Evolutionary conservation across 1,140 invertebrate genomes (phyloP).

Genomic region (Anadara kagoshimensis): DNA sequence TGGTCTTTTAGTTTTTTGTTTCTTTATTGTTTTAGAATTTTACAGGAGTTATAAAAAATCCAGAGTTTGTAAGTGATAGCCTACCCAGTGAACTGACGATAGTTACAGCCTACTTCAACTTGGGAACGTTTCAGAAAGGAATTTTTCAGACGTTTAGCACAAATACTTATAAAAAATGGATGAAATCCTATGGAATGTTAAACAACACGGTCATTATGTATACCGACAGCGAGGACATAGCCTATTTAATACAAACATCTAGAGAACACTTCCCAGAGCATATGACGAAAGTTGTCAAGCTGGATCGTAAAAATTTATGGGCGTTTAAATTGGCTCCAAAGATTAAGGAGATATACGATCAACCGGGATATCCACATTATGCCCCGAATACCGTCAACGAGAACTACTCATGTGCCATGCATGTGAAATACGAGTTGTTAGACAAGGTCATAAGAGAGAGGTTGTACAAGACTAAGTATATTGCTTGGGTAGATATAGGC

Average conservation of each 20-base stretch:
- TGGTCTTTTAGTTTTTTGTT: no score
- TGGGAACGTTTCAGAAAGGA: conserved; percentile 55
- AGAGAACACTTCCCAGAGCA: conserved; percentile 36
- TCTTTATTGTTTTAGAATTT: no score
- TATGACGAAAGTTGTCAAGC: conserved; percentile 49
- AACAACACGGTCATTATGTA: conserved; percentile 56
- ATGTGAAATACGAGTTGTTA: conserved; percentile 66
- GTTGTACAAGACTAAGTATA: conserved; percentile 54
- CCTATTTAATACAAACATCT: conserved; percentile 21
- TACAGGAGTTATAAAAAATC: no score
- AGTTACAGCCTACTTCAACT: conserved; percentile 59
- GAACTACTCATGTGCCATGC: conserved; percentile 64
- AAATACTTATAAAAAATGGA: conserved; percentile 53
- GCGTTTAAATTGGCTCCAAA: conserved; percentile 47
- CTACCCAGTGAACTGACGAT: conserved; percentile 43
- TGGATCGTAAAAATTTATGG: conserved; percentile 56
- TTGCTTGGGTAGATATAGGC: conserved; percentile 65
- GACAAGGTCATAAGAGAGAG: conserved; percentile 42
- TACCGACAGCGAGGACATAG: conserved; percentile 49
- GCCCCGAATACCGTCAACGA: conserved; percentile 61
- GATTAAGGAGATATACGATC: conserved; percentile 51
- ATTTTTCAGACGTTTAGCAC: conserved; percentile 33
- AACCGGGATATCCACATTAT: conserved; percentile 58
- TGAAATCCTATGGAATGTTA: conserved; percentile 51
- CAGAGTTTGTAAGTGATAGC: no score